Base-by-base conservation (phyloP, 2,888 invertebrate genomes). In the Cephonodes hylas region DNA sequence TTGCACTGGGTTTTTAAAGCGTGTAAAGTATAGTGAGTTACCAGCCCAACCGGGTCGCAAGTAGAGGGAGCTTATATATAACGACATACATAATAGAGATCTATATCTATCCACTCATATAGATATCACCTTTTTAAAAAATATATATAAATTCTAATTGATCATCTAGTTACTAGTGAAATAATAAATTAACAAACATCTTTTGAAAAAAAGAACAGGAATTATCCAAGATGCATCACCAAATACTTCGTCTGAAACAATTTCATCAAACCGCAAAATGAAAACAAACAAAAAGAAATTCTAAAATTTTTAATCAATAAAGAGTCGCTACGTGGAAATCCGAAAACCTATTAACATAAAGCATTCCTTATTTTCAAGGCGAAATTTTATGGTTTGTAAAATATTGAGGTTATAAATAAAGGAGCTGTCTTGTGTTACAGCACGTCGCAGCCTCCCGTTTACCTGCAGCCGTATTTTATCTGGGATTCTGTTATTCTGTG, bases 331-430 rank as follows among this genome's bases (percentile, higher is more conserved):
- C 67, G n/a, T n/a, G n/a, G 64, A 75, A 77, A 68, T 72, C 69
- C 76, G 81, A 78, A 82, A 82, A 88, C 85, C 83, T 88, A 87
- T 88, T 88, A 88, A 85, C 87, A 84, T 89, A 88, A 89, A 90
- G 85, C 85, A 82, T 86, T 87, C 80, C 81, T 85, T 86, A 85
- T 88, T 89, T 88, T 85, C 84, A 83, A 83, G 83, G 79, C 83
- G 76, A 78, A 89, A 87, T 90, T 90, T 91, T 90, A 90, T 89
- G 90, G 88, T 87, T 90, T 90, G 89, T 91, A 87, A 91, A 90
- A 91, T 91, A 90, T 91, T 89, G 89, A 83, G 86, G 84, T 80
- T 84, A 90, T 91, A 91, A 91, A 91, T 91, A 91, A 91, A 79
- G 80, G 76, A 75, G 81, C 84, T 88, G 89, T 89, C 91, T 79